These are phyloP conservation scores for Calypte anna DNA, from an alignment of 2,113 vertebrate genomes.

Conservation along the genomic window DNA sequence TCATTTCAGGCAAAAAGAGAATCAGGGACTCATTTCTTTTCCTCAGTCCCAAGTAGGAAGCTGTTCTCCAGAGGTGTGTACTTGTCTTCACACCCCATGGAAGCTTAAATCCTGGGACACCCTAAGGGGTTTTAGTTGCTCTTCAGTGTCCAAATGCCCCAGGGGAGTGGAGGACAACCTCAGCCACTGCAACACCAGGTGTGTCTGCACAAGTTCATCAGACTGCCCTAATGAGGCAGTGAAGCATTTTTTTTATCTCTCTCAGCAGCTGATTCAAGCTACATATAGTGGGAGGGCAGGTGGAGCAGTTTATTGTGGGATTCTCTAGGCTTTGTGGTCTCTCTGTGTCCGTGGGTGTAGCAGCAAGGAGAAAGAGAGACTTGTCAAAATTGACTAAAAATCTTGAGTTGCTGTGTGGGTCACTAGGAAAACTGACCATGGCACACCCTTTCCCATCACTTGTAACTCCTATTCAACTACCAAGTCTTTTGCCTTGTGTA, in stretches of 20 bases:
- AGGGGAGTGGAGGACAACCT: not conserved
- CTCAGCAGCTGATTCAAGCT: not conserved
- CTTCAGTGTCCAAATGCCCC: not conserved
- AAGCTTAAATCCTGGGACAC: not conserved
- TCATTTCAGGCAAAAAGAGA: not conserved
- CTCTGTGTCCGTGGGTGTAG: not conserved
- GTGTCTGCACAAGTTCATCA: not conserved
- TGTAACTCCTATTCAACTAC: not conserved
- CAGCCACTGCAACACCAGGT: not conserved
- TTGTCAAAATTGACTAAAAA: not conserved
- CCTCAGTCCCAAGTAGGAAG: not conserved
- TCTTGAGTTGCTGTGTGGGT: not conserved
- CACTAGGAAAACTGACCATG: not conserved
- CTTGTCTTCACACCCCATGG: not conserved
- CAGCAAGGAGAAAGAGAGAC: not conserved
- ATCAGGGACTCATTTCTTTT: not conserved
- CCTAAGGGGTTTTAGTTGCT: not conserved
- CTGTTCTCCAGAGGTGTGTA: not conserved
- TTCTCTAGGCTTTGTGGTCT: not conserved
- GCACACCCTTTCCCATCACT: not conserved
- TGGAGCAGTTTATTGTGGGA: not conserved
- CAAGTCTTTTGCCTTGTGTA: not conserved
- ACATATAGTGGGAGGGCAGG: fast-evolving
- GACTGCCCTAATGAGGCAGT: not conserved
- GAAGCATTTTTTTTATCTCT: not conserved